phyloP scores from a whole-genome alignment of 1,140 invertebrate genomes.

The Plectrocnemia conspersa region DNA sequence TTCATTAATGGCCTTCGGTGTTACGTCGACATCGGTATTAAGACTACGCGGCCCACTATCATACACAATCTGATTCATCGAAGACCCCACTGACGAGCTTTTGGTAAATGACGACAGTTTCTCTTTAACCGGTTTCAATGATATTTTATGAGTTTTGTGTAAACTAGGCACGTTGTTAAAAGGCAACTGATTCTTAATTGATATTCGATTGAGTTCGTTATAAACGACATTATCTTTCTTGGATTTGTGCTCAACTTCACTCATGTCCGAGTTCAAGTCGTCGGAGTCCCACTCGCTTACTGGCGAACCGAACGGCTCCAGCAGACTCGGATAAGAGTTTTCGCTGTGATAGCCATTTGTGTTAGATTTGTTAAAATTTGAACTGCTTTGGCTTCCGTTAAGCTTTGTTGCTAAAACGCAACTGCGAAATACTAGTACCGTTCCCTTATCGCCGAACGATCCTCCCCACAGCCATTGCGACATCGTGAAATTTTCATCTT shows the following conservation, averaged over 20 bases:
- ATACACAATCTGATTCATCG: slow-evolving; percentile 4
- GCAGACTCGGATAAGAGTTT: background rate
- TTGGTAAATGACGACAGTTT: slow-evolving; percentile 9
- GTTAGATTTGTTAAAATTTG: background rate
- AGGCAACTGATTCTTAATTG: background rate
- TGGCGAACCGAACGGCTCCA: slow-evolving; percentile 12
- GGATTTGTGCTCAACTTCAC: slow-evolving; percentile 46
- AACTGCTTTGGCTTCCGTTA: background rate
- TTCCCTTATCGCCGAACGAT: slow-evolving; percentile 49
- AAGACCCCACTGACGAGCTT: slow-evolving; percentile 3
- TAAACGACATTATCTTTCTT: slow-evolving; percentile 47
- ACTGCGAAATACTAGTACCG: slow-evolving; percentile 54
- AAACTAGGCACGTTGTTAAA: slow-evolving; percentile 11
- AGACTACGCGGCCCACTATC: slow-evolving; percentile 12
- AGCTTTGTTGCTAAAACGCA: slow-evolving; percentile 49
- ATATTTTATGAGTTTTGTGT: slow-evolving; percentile 8
- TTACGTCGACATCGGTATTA: slow-evolving; percentile 13
- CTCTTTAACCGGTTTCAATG: background rate
- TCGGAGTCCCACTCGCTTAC: slow-evolving; percentile 20
- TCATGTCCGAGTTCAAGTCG: slow-evolving; percentile 39
- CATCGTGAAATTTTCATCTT: slow-evolving; percentile 11
- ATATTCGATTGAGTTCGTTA: slow-evolving; percentile 28
- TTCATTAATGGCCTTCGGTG: slow-evolving; percentile 18
- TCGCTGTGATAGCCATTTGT: background rate
- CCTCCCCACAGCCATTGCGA: slow-evolving; percentile 51